Evolutionary conservation across 2,797 vertebrate species (phyloP), one percentile per base, ranked within the genome.

Genomic region (Arnoldichthys spilopterus): DNA sequence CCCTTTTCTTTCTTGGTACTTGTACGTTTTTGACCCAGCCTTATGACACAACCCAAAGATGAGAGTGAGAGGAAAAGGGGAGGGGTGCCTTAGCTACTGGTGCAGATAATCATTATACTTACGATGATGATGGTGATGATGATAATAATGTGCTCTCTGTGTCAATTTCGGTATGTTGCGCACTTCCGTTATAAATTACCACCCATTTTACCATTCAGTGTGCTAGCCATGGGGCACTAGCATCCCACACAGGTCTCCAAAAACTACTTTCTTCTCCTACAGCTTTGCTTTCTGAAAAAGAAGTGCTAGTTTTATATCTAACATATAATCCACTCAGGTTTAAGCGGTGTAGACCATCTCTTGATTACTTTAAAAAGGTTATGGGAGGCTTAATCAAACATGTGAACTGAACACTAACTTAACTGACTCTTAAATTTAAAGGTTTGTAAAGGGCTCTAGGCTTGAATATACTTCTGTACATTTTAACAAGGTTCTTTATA

Each of bases 101-200:
- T 24, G 16, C 61, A 62, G 59, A 81, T 81, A 53, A 83, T 78
- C n/a, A 78, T 73, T 69, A 63, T 81, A 76, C 76, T 82, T 64
- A 63, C n/a, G n/a, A n/a, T 80, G 32, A 70, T 79, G 78, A 80
- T 74, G 61, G 22, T 77, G 59, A 78, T 66, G 59, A 80, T 76
- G 53, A 54, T 47, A 61, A 82, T 79, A 73, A 81, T 32, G n/a
- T 24, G 54, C 34, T 80, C 37, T 70, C 43, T 72, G n/a, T 53
- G 51, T 58, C 58, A 82, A 43, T 75, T 83, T 45, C 73, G 47
- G 53, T 71, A 45, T 56, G 18, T 18, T 45, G 61, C 1, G n/a
- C 68, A 63, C 73, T 69, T 81, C 72, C 53, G 8, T 54, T 62
- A 49, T 70, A 70, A 62, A 79, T 53, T 66, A 72, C 64, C 18